Evolutionary conservation across 2,113 vertebrate genomes (phyloP).

Genomic region (Dipodomys spectabilis): DNA sequence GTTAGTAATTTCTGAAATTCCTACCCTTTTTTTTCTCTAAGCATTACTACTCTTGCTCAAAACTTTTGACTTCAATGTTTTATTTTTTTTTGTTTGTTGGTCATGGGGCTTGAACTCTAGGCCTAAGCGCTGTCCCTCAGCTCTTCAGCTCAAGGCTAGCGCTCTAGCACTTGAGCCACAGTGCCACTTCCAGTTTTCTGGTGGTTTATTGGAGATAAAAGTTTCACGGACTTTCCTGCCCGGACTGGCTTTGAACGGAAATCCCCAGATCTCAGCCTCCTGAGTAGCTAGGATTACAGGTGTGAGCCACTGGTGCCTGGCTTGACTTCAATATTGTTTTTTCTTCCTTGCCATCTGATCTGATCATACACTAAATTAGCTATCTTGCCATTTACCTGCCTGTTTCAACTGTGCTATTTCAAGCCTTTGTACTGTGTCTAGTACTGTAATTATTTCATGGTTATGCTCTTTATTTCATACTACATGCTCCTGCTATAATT

Average conservation of each 20-base stretch:
- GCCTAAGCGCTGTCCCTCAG: too few species aligned
- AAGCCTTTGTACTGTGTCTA: conserved; percentile 21
- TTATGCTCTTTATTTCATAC: conserved; percentile 31
- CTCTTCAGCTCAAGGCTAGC: too few species aligned
- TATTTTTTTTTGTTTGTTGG: too few species aligned
- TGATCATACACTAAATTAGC: neutral
- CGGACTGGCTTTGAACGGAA: too few species aligned
- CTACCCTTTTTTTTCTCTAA: conserved; percentile 43
- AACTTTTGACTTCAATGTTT: neutral
- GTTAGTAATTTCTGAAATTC: conserved; percentile 49
- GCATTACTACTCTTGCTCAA: neutral
- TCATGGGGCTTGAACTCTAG: too few species aligned
- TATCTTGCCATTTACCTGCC: neutral
- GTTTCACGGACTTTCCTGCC: too few species aligned
- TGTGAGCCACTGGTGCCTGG: too few species aligned
- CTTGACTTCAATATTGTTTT: neutral
- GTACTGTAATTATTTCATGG: neutral
- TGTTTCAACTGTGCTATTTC: conserved; percentile 19
- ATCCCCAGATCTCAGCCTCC: too few species aligned
- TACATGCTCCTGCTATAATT: neutral
- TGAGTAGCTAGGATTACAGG: too few species aligned
- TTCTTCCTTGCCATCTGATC: neutral
- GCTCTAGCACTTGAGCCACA: too few species aligned
- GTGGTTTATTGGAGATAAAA: too few species aligned
- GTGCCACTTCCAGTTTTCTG: too few species aligned